These are phyloP conservation scores for Gastrophysa polygoni DNA, from an alignment of 2,888 invertebrate species.

Conservation along the genomic window DNA sequence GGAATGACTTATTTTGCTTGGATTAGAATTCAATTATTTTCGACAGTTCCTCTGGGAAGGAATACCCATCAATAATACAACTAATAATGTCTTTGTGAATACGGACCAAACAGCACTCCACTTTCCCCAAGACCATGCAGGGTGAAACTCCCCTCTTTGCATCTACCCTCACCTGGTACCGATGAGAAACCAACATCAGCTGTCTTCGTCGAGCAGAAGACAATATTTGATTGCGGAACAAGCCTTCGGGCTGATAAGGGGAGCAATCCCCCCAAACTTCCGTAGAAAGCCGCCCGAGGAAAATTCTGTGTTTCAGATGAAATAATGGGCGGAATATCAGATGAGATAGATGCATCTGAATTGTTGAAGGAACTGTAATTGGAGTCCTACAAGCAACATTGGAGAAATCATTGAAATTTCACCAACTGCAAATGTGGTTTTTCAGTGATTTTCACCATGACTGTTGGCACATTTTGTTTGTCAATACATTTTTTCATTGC, in stretches of 20 bases:
- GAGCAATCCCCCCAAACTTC: constrained; percentile 22
- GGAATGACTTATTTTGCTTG: too few species aligned
- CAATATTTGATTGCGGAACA: constrained; percentile 39
- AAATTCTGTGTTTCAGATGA: neutral
- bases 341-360: too few species aligned
- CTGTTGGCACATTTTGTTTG: too few species aligned
- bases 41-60: too few species aligned
- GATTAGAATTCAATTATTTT: too few species aligned
- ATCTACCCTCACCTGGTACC: constrained; percentile 1
- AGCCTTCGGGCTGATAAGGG: constrained; percentile 28
- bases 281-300: constrained; percentile 26
- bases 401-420: too few species aligned
- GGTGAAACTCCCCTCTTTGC: neutral
- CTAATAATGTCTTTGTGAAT: neutral
- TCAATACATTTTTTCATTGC: too few species aligned
- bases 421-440: too few species aligned
- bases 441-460: too few species aligned
- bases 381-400: too few species aligned
- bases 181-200: constrained; percentile 31
- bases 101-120: constrained; percentile 3
- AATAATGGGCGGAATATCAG: neutral
- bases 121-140: neutral
- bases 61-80: neutral
- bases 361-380: too few species aligned
- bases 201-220: constrained; percentile 29